These are phyloP conservation scores for Amblyjoppa fuscipennis DNA, from an alignment of 2,888 invertebrate genomes.

Conservation along the genomic window DNA sequence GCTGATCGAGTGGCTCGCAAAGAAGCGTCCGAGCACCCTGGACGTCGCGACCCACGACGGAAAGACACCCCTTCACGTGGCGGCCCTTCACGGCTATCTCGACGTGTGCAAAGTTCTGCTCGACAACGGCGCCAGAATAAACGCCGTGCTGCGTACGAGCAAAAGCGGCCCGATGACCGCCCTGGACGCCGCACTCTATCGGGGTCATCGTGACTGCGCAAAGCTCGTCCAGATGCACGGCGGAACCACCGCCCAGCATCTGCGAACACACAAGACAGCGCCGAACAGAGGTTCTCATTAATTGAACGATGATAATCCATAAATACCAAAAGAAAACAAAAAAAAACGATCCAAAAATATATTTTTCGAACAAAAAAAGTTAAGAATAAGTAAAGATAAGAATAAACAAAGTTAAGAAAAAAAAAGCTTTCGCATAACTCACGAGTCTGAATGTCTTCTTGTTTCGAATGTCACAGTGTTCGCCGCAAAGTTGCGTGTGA, in stretches of 20 bases:
- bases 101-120: slow-evolving; percentile 95
- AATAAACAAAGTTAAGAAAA: not conserved
- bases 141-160: slow-evolving; percentile 93
- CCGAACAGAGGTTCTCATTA: slow-evolving; percentile 78
- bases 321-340: slow-evolving; percentile 7
- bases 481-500: slow-evolving; percentile 81
- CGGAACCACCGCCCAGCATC: slow-evolving; percentile 90
- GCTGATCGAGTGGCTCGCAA: slow-evolving; percentile 94
- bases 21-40: slow-evolving; percentile 93
- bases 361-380: not conserved
- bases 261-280: slow-evolving; percentile 74
- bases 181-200: slow-evolving; percentile 94
- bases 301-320: not conserved
- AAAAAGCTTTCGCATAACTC: not conserved
- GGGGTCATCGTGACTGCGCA: slow-evolving; percentile 95
- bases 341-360: not conserved
- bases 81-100: slow-evolving; percentile 96
- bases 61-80: slow-evolving; percentile 96
- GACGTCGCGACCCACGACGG: slow-evolving; percentile 97
- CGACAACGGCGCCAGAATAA: slow-evolving; percentile 94
- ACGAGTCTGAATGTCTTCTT: not conserved
- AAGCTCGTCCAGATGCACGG: slow-evolving; percentile 97
- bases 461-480: slow-evolving; percentile 74
- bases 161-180: slow-evolving; percentile 95
- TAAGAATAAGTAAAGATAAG: not conserved